Evolutionary conservation across 2,797 vertebrate species (phyloP).

Genomic region (Gambusia yucatana): DNA sequence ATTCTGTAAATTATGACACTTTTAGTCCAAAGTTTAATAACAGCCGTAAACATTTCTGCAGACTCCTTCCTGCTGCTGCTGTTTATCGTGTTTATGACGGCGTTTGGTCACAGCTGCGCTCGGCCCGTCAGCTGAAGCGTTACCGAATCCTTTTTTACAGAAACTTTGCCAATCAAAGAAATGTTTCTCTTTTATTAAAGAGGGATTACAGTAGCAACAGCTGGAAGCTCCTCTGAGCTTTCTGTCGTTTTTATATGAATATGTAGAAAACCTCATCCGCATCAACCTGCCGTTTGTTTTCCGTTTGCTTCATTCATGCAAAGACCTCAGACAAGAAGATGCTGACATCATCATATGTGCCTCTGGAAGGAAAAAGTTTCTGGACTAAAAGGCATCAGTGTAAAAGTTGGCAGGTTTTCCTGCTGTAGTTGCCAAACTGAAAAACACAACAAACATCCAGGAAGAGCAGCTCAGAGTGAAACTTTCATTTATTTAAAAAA

Average conservation of each 20-base stretch:
- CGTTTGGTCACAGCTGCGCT: no score
- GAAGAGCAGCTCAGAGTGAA: not conserved
- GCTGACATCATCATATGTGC: conserved; percentile 32
- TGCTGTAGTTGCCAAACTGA: conserved; percentile 11
- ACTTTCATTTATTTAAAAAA: not conserved
- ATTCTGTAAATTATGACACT: no score
- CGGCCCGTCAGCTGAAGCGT: no score
- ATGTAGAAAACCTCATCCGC: conserved; percentile 52
- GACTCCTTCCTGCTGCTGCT: no score
- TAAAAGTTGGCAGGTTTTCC: conserved; percentile 2
- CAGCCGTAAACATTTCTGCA: no score
- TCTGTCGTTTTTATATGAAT: conserved; percentile 56
- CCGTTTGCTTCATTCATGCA: conserved; percentile 24
- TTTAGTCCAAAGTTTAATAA: no score
- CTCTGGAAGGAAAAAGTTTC: conserved; percentile 26
- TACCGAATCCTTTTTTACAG: conserved; percentile 67
- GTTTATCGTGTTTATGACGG: no score
- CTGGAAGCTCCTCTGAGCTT: conserved; percentile 63
- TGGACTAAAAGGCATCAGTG: not conserved
- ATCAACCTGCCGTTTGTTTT: conserved; percentile 50
- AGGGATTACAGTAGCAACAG: conserved; percentile 76
- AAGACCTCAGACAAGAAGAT: conserved; percentile 38
- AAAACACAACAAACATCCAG: conserved; percentile 1
- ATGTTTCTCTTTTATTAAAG: conserved; percentile 80
- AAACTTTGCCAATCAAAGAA: conserved; percentile 79